Conservation (phyloP, 2,797 vertebrate species). For the Antennarius maculatus region DNA sequence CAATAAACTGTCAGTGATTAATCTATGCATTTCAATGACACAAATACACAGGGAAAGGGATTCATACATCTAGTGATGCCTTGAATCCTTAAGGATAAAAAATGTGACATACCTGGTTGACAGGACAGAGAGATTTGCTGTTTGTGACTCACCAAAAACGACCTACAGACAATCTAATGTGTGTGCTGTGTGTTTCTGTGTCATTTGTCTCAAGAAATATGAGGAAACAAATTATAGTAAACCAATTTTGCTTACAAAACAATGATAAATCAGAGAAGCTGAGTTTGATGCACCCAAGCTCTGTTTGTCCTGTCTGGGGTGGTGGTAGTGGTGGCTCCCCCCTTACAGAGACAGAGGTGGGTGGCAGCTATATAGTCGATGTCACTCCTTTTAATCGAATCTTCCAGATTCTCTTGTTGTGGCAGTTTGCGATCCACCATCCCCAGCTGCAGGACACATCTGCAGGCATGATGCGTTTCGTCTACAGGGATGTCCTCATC, state of each 20-base stretch:
- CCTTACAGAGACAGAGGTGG: conserved; percentile 22
- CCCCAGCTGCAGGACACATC: conserved; percentile 62
- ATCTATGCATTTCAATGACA: conserved; percentile 52
- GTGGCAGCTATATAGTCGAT: conserved; percentile 8
- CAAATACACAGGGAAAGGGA: conserved; percentile 18
- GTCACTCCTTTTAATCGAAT: conserved; percentile 12
- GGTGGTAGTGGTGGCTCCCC: conserved; percentile 7
- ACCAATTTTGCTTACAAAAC: conserved; percentile 34
- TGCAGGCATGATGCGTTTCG: conserved; percentile 47
- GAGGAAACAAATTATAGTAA: conserved; percentile 22
- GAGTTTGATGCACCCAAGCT: conserved; percentile 36
- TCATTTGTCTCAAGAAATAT: conserved; percentile 30
- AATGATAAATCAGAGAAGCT: conserved; percentile 48
- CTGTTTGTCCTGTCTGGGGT: not conserved
- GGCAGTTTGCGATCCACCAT: conserved; percentile 59
- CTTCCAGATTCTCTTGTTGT: conserved; percentile 27
- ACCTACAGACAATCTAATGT: conserved; percentile 5
- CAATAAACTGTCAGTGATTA: conserved; percentile 65
- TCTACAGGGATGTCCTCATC: conserved; percentile 51
- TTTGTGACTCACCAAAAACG: not conserved
- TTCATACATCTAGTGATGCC: conserved; percentile 32
- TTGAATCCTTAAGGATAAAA: conserved; percentile 25
- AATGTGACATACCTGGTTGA: conserved; percentile 24
- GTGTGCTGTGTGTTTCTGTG: conserved; percentile 30
- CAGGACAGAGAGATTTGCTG: conserved; percentile 15